Evolutionary conservation across 2,797 vertebrate genomes (phyloP).

Genomic region (Simalia tracyae): DNA sequence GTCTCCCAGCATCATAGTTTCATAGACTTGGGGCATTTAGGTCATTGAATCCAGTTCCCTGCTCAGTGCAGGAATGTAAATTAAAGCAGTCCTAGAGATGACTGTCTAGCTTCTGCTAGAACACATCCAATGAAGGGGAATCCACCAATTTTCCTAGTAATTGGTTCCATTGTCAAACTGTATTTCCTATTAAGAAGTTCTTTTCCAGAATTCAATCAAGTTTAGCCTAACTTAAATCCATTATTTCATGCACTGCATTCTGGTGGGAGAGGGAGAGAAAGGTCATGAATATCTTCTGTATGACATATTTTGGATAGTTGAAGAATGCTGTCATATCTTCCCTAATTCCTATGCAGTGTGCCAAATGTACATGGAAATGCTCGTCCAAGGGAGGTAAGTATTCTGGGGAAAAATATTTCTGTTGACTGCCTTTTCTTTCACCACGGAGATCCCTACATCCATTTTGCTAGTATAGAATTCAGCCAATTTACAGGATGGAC

Average conservation of each 20-base stretch:
- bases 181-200: background rate
- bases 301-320: background rate
- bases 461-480: background rate
- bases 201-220: background rate
- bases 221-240: background rate
- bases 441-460: background rate
- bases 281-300: background rate
- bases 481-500: background rate
- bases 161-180: background rate
- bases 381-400: background rate
- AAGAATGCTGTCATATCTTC: background rate
- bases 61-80: background rate
- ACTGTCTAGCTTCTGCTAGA: background rate
- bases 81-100: background rate
- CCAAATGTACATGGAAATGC: background rate
- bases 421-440: background rate
- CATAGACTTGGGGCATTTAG: background rate
- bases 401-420: background rate
- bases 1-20: background rate
- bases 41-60: background rate
- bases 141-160: background rate
- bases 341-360: background rate
- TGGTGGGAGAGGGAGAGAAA: background rate
- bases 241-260: background rate
- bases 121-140: background rate